Conservation (phyloP, 2,797 vertebrate species). For the Esox masquinongy region DNA sequence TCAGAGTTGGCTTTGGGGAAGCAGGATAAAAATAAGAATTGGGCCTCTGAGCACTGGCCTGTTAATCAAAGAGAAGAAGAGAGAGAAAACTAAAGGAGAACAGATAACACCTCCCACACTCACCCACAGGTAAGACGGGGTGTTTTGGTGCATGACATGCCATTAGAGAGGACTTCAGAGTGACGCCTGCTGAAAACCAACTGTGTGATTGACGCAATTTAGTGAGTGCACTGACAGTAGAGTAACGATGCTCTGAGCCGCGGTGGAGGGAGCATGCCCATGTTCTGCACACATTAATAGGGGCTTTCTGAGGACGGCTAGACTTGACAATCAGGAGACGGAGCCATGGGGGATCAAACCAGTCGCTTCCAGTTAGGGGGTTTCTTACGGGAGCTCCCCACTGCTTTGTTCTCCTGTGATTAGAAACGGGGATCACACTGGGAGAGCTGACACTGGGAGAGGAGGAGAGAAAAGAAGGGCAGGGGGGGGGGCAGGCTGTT, state of each 20-base stretch:
- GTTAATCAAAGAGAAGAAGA: constrained; percentile 1
- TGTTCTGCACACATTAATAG: background rate
- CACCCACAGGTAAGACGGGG: background rate
- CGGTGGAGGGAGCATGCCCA: background rate
- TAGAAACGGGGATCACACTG: too few relatives aligned
- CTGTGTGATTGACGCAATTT: background rate
- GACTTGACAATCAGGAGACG: too few relatives aligned
- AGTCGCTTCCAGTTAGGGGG: background rate
- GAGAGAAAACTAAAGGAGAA: background rate
- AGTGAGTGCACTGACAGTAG: background rate
- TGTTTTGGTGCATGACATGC: background rate
- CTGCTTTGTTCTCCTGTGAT: background rate
- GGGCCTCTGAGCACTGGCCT: background rate
- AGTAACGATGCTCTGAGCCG: too few relatives aligned
- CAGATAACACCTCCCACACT: too few relatives aligned
- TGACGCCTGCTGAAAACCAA: background rate
- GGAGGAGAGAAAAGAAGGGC: too few relatives aligned
- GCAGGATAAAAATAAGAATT: constrained; percentile 10
- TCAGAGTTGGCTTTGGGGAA: constrained; percentile 10
- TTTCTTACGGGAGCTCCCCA: background rate
- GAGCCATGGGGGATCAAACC: background rate
- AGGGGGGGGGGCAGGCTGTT: too few relatives aligned
- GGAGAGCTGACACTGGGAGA: too few relatives aligned
- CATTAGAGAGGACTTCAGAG: background rate
- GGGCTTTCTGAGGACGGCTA: background rate